Percentiles rank a stretch among this genome's conserved stretches.
Evolutionary conservation across 2,888 invertebrate genomes (phyloP).

Genomic region (Hedychridium roseum): DNA sequence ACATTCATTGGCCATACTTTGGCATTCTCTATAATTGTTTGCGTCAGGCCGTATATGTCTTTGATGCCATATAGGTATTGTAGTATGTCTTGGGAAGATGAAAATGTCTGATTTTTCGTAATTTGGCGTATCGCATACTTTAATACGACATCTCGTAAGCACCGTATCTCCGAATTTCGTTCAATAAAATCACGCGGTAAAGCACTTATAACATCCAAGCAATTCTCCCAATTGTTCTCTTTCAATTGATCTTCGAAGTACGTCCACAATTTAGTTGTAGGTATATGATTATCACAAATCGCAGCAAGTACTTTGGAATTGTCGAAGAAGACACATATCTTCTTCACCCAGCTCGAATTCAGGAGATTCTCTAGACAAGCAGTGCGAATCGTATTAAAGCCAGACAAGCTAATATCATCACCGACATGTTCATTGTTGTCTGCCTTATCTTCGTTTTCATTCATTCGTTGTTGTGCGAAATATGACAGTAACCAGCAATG

Average conservation of each 20-base stretch:
- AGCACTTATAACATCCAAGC: slow-evolving; percentile 66
- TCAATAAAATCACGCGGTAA: slow-evolving; percentile 69
- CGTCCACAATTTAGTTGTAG: slow-evolving; percentile 66
- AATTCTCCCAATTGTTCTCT: slow-evolving; percentile 61
- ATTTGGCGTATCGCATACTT: too few species aligned
- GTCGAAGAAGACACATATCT: slow-evolving; percentile 67
- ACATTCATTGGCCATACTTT: slow-evolving; percentile 51
- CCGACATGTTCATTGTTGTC: too few species aligned
- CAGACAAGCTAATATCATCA: too few species aligned
- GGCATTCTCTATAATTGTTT: slow-evolving; percentile 49
- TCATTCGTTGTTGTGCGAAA: slow-evolving; percentile 73
- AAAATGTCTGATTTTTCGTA: slow-evolving; percentile 66
- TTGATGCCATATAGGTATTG: slow-evolving; percentile 51
- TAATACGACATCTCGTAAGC: slow-evolving; percentile 70
- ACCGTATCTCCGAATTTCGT: slow-evolving; percentile 66
- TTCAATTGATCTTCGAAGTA: slow-evolving; percentile 66
- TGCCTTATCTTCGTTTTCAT: too few species aligned
- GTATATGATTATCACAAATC: slow-evolving; percentile 69
- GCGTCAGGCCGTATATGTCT: slow-evolving; percentile 46
- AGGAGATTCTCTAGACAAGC: slow-evolving; percentile 71
- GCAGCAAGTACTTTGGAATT: slow-evolving; percentile 70
- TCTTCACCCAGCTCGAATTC: slow-evolving; percentile 67
- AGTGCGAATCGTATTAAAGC: slow-evolving; percentile 66
- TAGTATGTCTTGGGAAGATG: slow-evolving; percentile 44
- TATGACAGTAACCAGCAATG: slow-evolving; percentile 76